phyloP scores from a whole-genome alignment of 2,888 invertebrate species.

The Galeruca laticollis region DNA sequence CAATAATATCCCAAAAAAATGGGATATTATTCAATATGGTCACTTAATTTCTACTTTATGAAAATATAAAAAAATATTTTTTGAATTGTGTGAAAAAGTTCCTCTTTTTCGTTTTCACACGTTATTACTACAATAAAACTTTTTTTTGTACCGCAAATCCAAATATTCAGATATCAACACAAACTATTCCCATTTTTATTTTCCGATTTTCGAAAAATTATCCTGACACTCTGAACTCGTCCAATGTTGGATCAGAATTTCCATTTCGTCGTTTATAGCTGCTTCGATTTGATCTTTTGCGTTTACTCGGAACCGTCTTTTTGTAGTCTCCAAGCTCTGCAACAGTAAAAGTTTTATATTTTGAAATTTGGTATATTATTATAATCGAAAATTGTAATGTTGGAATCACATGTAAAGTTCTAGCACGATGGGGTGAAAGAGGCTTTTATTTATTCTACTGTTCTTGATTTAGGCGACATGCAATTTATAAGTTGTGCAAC shows the following conservation, averaged over 20 bases:
- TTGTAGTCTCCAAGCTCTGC: conserved; percentile 76
- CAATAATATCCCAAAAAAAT: conserved; percentile 45
- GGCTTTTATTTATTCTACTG: no score
- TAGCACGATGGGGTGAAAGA: no score
- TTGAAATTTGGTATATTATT: no score
- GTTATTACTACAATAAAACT: conserved; percentile 43
- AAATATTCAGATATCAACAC: conserved; percentile 22
- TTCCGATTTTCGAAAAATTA: conserved; percentile 54
- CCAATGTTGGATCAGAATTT: conserved; percentile 81
- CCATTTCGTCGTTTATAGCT: conserved; percentile 76
- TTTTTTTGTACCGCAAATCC: conserved; percentile 50
- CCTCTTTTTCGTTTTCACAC: conserved; percentile 30
- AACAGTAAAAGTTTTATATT: conserved; percentile 57
- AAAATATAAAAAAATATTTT: conserved; percentile 55
- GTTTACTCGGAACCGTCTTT: conserved; percentile 71
- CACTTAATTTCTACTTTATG: conserved; percentile 48
- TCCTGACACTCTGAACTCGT: conserved; percentile 78
- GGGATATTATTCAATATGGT: conserved; percentile 37
- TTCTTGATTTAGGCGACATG: no score
- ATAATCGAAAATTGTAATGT: no score
- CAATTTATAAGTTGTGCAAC: no score
- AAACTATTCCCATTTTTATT: conserved; percentile 23
- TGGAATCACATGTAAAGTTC: no score
- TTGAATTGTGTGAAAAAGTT: conserved; percentile 26
- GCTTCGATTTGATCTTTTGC: conserved; percentile 71